Evolutionary conservation across 2,888 invertebrate species (phyloP).

Genomic region (Ochropleura leucogaster): DNA sequence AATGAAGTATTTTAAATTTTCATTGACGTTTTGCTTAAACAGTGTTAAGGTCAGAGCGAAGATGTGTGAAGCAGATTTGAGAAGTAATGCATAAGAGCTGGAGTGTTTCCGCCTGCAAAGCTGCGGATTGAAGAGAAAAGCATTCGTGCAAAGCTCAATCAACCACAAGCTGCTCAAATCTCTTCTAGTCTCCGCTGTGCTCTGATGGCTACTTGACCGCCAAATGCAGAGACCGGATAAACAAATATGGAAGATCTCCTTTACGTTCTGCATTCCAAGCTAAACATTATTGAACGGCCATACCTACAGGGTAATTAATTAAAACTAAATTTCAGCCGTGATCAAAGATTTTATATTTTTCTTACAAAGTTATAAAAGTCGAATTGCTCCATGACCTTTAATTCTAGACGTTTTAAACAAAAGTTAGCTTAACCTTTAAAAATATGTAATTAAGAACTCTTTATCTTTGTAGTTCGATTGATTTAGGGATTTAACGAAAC

Average conservation of each 20-base stretch:
- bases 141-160: too few species aligned
- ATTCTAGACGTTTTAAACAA: constrained; percentile 14
- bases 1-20: neutral
- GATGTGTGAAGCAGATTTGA: too few species aligned
- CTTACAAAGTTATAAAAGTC: constrained; percentile 24
- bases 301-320: constrained; percentile 2
- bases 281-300: neutral
- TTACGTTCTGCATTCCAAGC: too few species aligned
- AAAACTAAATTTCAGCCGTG: neutral
- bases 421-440: neutral
- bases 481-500: neutral
- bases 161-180: too few species aligned
- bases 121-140: too few species aligned
- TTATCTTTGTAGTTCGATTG: neutral
- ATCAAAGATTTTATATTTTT: constrained; percentile 38
- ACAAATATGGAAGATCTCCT: too few species aligned
- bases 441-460: neutral
- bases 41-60: neutral
- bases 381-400: constrained; percentile 23
- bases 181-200: too few species aligned
- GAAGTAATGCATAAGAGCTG: too few species aligned
- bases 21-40: neutral
- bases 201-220: too few species aligned
- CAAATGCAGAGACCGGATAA: too few species aligned
- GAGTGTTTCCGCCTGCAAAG: too few species aligned